Conservation (phyloP, 2,888 invertebrate genomes). For the Girardia tigrina region DNA sequence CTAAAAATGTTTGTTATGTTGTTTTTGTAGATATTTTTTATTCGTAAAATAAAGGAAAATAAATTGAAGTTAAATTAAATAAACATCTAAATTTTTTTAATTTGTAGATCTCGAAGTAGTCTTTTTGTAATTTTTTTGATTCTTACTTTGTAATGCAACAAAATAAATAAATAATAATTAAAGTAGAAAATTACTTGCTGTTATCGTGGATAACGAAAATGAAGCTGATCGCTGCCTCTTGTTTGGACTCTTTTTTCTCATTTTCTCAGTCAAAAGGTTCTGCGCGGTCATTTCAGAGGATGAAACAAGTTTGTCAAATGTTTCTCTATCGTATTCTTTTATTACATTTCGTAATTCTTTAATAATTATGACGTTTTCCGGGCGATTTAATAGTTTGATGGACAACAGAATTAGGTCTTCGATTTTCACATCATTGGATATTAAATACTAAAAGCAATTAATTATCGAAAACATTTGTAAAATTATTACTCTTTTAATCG, state of each 20-base stretch:
- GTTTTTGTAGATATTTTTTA: too few species aligned
- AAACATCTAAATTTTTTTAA: too few species aligned
- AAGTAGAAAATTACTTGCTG: too few species aligned
- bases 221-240: too few species aligned
- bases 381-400: neutral
- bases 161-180: too few species aligned
- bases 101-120: too few species aligned
- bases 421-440: neutral
- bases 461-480: neutral
- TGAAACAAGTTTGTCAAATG: neutral
- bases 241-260: neutral
- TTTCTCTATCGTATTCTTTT: neutral
- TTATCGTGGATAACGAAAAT: too few species aligned
- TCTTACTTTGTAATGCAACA: too few species aligned
- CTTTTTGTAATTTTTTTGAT: too few species aligned
- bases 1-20: too few species aligned
- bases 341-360: neutral
- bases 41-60: too few species aligned
- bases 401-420: neutral
- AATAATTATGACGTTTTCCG: neutral
- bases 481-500: neutral
- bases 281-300: neutral
- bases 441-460: slow-evolving; percentile 6
- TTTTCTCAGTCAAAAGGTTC: neutral
- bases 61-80: too few species aligned